Evolutionary conservation across 2,113 vertebrate species (phyloP).

Genomic region (Dasyprocta punctata): DNA sequence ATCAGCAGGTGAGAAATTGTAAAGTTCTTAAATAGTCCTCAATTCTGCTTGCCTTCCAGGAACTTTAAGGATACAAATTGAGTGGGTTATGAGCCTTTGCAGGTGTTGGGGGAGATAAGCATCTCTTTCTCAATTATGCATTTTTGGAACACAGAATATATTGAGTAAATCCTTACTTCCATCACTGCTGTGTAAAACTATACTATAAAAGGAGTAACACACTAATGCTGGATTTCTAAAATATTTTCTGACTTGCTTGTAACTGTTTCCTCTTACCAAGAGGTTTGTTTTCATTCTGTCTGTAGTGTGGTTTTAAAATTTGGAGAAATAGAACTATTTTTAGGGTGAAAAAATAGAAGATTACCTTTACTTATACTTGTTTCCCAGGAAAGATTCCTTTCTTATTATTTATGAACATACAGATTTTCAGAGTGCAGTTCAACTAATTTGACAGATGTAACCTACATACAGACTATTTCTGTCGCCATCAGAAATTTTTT

Average conservation of each 20-base stretch:
- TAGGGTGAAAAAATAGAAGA: neutral
- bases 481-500: neutral
- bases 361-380: conserved; percentile 31
- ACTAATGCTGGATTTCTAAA: neutral
- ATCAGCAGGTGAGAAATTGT: conserved; percentile 10
- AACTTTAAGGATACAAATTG: conserved; percentile 54
- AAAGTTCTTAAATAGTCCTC: conserved; percentile 43
- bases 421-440: conserved; percentile 45
- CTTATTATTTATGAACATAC: conserved; percentile 15
- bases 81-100: neutral
- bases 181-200: neutral
- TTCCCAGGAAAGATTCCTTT: neutral
- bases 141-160: neutral
- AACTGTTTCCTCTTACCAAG: neutral
- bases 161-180: conserved; percentile 31
- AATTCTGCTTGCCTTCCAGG: conserved; percentile 44
- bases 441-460: conserved; percentile 29
- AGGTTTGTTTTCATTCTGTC: conserved; percentile 41
- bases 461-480: neutral
- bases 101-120: conserved; percentile 36
- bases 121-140: neutral
- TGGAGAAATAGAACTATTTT: conserved; percentile 12
- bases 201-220: neutral
- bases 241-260: conserved; percentile 5
- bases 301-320: neutral